Evolutionary conservation across 2,113 vertebrate species (phyloP), one percentile per base, ranked within the genome.

Genomic region (Micromys minutus): DNA sequence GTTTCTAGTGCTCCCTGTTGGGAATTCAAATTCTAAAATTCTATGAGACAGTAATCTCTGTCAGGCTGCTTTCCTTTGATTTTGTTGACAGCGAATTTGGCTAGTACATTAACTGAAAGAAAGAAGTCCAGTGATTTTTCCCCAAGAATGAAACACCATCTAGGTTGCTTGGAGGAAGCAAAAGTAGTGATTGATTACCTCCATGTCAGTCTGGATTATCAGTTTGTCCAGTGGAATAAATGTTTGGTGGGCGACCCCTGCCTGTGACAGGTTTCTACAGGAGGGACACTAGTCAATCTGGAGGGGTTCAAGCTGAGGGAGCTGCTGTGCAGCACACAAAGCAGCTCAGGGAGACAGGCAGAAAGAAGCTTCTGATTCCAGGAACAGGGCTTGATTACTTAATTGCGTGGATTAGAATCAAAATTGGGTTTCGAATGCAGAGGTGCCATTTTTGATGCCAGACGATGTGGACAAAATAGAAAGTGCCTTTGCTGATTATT

Each of bases 11-110:
- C 85, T 55, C 65, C 61, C 1, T 87, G 63, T 61, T 92, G 26
- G 90, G 29, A 91, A 95, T 85, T 95, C 57, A 90, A 16, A 65
- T 85, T 96, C 85, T 90, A 47, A 92, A 95, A 42, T 95, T 67
- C n/a, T 85, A 42, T 45, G 55, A 94, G 57, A 65, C 6, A 21
- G 36, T 61, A 31, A 63, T 86, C 61, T 84, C 90, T 95, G 76
- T 67, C 86, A 75, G 92, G 19, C 39, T 83, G 29, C 89, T 93
- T 93, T 90, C 65, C 52, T 63, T 95, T 95, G 45, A 96, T 95
- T 94, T 74, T 91, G 47, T 11, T 93, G 75, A 67, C 87, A 96
- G 45, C 90, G 65, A 93, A 74, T 21, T 94, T 96, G 47, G 75
- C 83, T 81, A 87, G 94, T 45, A 90, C 95, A 92, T 96, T 61